A percentile compares a stretch with the other conserved stretches of the same genome.
Evolutionary conservation across 2,797 vertebrate species (phyloP).

Genomic region (Hemibagrus guttatus): DNA sequence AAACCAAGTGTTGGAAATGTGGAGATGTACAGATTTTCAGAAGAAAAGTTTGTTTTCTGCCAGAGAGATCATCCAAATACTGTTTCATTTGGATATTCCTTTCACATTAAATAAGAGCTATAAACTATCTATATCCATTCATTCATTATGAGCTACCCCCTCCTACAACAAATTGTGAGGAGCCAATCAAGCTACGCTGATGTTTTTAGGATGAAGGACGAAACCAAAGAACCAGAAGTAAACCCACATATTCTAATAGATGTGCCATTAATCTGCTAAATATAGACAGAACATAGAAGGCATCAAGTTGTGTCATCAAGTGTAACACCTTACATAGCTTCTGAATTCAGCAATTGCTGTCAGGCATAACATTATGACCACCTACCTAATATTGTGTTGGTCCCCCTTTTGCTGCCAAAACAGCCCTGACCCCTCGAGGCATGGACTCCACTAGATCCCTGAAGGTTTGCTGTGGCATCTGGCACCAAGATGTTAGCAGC

Average conservation of each 20-base stretch:
- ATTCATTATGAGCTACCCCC: background rate
- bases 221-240: background rate
- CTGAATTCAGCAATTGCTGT: constrained; percentile 2
- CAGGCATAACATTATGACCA: no score
- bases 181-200: background rate
- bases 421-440: no score
- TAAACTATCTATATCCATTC: background rate
- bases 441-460: no score
- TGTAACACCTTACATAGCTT: background rate
- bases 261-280: background rate
- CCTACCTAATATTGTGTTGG: no score
- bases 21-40: background rate
- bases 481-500: no score
- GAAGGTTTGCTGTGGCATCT: no score
- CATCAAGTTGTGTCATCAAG: background rate
- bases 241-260: background rate
- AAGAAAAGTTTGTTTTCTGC: background rate
- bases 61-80: background rate
- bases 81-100: background rate
- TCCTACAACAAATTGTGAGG: background rate
- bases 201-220: background rate
- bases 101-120: background rate
- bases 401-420: no score
- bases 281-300: background rate
- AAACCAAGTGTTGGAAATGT: background rate